Conservation (phyloP, 2,797 vertebrate genomes). For the Ceyx erithaca region DNA sequence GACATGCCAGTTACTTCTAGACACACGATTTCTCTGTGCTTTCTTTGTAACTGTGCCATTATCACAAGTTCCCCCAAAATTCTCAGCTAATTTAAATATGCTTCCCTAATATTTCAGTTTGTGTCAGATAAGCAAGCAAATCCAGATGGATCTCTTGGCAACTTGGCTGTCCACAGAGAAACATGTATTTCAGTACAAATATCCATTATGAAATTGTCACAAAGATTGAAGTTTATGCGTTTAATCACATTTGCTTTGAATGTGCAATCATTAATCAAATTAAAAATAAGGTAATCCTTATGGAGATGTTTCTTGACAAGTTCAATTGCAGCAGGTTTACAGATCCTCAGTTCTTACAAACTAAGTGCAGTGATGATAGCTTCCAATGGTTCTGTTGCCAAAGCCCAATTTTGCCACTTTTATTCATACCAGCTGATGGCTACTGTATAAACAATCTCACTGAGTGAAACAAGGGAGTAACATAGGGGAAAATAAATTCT, state of each 20-base stretch:
- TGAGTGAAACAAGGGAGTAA: neutral
- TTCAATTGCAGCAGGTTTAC: neutral
- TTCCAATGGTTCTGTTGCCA: neutral
- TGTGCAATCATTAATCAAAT: neutral
- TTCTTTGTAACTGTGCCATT: neutral
- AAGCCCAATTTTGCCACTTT: neutral
- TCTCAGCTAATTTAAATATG: neutral
- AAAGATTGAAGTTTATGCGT: neutral
- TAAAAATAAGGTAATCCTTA: conserved; percentile 34
- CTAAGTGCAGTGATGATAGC: neutral
- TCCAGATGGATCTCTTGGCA: neutral
- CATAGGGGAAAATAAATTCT: neutral
- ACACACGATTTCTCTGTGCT: neutral
- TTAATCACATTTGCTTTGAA: conserved; percentile 28
- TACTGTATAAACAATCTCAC: neutral
- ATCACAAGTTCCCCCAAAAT: neutral
- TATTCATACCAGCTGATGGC: neutral
- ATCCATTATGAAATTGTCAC: conserved; percentile 1
- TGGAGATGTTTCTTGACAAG: conserved; percentile 6
- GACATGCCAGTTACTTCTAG: neutral
- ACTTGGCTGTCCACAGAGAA: neutral
- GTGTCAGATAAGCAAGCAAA: neutral
- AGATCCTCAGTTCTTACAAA: conserved; percentile 3
- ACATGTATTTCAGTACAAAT: conserved; percentile 6
- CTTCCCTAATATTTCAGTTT: neutral